Percentiles rank a stretch among this genome's conserved stretches.
Evolutionary conservation across 2,797 vertebrate genomes (phyloP).

Genomic region (Balearica regulorum): DNA sequence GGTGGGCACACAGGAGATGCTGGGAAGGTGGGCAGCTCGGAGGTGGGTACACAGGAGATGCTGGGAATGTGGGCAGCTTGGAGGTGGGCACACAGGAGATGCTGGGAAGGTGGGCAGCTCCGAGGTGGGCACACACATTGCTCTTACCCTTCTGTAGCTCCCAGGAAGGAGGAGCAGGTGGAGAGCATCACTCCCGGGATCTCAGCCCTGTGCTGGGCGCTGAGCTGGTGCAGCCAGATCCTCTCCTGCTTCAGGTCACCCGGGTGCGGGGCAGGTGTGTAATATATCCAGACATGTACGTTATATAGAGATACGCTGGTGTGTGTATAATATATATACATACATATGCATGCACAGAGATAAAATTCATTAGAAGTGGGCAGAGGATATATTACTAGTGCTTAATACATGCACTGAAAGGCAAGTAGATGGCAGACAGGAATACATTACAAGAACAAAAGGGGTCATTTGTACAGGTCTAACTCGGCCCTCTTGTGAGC

Average conservation of each 20-base stretch:
- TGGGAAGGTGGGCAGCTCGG: not conserved
- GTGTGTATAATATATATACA: not conserved
- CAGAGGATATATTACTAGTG: not conserved
- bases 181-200: rapidly evolving
- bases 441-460: constrained; percentile 25
- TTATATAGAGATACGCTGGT: rapidly evolving
- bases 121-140: rapidly evolving
- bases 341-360: not conserved
- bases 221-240: not conserved
- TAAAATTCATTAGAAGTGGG: not conserved
- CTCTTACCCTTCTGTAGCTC: not conserved
- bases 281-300: not conserved
- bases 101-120: not conserved
- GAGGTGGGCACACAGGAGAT: not conserved
- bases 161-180: not conserved
- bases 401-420: not conserved
- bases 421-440: not conserved
- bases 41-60: too few relatives aligned
- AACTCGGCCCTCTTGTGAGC: not conserved
- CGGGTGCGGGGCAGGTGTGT: not conserved
- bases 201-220: not conserved
- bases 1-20: not conserved
- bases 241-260: not conserved
- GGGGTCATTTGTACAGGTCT: not conserved
- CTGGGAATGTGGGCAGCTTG: not conserved